Conservation (phyloP, 2,888 invertebrate genomes). For the Adineta ricciae region DNA sequence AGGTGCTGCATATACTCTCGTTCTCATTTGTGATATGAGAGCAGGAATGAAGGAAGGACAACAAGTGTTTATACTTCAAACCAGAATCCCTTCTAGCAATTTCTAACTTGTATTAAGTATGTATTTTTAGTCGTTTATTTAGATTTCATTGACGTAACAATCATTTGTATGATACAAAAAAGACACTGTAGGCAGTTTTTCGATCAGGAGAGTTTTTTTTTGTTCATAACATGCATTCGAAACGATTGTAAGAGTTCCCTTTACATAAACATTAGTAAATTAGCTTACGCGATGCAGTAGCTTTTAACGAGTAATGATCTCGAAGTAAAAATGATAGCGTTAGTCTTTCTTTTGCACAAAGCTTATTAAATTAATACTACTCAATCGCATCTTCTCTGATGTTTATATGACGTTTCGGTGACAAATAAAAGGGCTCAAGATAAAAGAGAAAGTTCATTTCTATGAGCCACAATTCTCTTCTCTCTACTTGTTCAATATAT, state of each 20-base stretch:
- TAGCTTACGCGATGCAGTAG: neutral
- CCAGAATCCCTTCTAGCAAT: neutral
- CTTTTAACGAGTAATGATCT: no score
- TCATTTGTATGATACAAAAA: neutral
- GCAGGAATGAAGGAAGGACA: neutral
- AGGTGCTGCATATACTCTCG: neutral
- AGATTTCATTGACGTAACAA: neutral
- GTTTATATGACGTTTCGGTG: neutral
- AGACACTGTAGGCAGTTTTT: neutral
- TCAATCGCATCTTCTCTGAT: neutral
- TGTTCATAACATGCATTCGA: neutral
- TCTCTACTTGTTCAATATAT: neutral
- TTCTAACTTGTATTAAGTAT: neutral
- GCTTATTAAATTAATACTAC: neutral
- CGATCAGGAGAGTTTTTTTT: neutral
- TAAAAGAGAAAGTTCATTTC: neutral
- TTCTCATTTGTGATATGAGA: neutral
- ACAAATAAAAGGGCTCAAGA: neutral
- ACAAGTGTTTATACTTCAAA: neutral
- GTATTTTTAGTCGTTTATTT: neutral
- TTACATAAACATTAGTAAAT: neutral
- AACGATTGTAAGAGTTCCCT: neutral
- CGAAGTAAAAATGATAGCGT: no score
- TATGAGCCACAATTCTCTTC: neutral
- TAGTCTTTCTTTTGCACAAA: neutral